phyloP scores from a whole-genome alignment of 2,113 vertebrate genomes.

The Zapornia atra region DNA sequence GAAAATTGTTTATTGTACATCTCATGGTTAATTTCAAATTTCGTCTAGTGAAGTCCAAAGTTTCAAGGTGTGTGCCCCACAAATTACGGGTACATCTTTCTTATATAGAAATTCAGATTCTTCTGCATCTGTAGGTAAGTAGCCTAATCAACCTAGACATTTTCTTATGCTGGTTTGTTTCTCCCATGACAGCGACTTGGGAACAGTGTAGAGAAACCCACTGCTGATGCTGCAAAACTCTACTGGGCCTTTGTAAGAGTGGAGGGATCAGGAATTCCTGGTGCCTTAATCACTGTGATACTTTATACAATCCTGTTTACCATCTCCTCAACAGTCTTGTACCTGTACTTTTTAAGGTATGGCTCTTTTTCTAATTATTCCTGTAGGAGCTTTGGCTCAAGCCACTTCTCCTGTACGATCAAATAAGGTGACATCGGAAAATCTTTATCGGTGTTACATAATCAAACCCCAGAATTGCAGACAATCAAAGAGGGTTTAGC shows the following conservation, averaged over 20 bases:
- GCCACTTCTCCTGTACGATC: background rate
- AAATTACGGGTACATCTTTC: background rate
- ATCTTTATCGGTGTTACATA: background rate
- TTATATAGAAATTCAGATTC: background rate
- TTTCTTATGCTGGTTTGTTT: background rate
- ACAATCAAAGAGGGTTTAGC: background rate
- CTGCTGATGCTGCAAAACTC: slow-evolving; percentile 90
- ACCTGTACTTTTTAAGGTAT: slow-evolving; percentile 89
- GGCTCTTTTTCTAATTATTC: background rate
- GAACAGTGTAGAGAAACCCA: slow-evolving; percentile 78
- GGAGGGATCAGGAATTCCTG: slow-evolving; percentile 80
- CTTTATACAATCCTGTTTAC: slow-evolving; percentile 83
- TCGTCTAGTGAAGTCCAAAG: background rate
- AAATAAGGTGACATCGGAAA: background rate
- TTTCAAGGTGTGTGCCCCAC: background rate
- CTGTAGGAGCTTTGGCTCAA: background rate
- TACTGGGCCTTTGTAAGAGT: slow-evolving; percentile 87
- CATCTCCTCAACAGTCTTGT: slow-evolving; percentile 82
- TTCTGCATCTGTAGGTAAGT: background rate
- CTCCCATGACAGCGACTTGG: slow-evolving; percentile 75
- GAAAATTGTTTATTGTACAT: background rate
- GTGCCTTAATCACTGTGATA: slow-evolving; percentile 83
- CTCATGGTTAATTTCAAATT: background rate
- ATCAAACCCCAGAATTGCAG: background rate
- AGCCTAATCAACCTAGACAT: background rate